Conservation (phyloP, 2,888 invertebrate genomes). For the Anthophora plumipes region DNA sequence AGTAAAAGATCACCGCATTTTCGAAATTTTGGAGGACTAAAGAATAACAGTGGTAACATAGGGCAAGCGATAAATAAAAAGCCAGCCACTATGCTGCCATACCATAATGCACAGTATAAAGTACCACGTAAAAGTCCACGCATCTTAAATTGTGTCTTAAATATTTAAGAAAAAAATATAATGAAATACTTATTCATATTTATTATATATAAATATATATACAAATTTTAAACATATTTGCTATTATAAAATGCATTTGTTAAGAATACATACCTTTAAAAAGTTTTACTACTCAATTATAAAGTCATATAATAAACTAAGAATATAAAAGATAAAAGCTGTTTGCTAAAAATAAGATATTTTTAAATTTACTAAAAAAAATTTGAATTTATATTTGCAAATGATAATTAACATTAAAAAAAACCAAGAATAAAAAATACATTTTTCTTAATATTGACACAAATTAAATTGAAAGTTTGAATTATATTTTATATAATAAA, state of each 20-base stretch:
- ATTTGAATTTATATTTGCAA: not conserved
- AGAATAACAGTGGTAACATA: constrained; percentile 88
- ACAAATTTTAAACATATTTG: not conserved
- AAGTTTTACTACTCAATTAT: not conserved
- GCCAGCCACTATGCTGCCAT: constrained; percentile 85
- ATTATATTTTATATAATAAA: constrained; percentile 16
- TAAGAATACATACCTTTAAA: not conserved
- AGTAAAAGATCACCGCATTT: constrained; percentile 89
- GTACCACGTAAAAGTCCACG: constrained; percentile 82
- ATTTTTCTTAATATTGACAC: constrained; percentile 3
- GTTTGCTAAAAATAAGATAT: not conserved
- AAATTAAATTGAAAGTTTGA: not conserved
- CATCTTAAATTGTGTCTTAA: constrained; percentile 71
- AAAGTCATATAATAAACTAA: not conserved
- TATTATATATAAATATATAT: not conserved
- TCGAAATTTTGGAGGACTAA: constrained; percentile 89
- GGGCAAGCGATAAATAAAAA: constrained; percentile 88
- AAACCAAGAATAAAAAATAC: not conserved
- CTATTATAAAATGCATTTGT: not conserved
- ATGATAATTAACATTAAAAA: not conserved
- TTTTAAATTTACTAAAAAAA: constrained; percentile 3
- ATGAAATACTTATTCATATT: constrained; percentile 2
- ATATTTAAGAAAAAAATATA: constrained; percentile 18
- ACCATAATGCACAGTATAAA: constrained; percentile 85
- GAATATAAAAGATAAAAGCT: not conserved